Evolutionary conservation across 2,113 vertebrate genomes (phyloP).

Genomic region (Rhabdornis inornatus): DNA sequence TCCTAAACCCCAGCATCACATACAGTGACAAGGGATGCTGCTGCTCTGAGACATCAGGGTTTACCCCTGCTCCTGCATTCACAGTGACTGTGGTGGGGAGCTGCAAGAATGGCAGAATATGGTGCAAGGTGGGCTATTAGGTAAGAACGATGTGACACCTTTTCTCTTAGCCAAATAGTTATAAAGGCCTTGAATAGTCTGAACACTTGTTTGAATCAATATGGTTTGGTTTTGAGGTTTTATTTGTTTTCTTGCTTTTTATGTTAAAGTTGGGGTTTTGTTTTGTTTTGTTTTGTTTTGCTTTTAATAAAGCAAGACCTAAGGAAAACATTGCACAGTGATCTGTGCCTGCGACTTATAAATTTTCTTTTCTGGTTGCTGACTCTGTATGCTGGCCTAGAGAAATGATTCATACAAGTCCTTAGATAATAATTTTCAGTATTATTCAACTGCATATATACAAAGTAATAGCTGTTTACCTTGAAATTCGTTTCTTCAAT

Average conservation of each 20-base stretch:
- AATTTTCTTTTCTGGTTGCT: background rate
- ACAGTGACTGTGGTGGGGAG: background rate
- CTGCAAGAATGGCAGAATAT: background rate
- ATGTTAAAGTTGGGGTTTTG: background rate
- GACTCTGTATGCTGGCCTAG: background rate
- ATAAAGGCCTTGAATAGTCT: background rate
- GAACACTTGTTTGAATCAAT: background rate
- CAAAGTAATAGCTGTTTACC: background rate
- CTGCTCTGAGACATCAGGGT: background rate
- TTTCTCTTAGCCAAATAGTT: background rate
- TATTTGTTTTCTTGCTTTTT: background rate
- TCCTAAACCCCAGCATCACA: fast-evolving
- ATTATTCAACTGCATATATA: background rate
- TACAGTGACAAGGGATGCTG: fast-evolving
- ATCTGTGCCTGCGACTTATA: background rate
- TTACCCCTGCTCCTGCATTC: background rate
- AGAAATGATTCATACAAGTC: background rate
- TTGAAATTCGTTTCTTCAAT: background rate
- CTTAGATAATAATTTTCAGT: background rate
- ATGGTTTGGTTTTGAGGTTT: background rate
- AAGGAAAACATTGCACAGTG: background rate
- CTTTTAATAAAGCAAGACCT: background rate
- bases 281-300: background rate
- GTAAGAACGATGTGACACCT: background rate
- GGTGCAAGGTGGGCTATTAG: background rate